Evolutionary conservation across 2,113 vertebrate species (phyloP).

Genomic region (Arizona elegans): DNA sequence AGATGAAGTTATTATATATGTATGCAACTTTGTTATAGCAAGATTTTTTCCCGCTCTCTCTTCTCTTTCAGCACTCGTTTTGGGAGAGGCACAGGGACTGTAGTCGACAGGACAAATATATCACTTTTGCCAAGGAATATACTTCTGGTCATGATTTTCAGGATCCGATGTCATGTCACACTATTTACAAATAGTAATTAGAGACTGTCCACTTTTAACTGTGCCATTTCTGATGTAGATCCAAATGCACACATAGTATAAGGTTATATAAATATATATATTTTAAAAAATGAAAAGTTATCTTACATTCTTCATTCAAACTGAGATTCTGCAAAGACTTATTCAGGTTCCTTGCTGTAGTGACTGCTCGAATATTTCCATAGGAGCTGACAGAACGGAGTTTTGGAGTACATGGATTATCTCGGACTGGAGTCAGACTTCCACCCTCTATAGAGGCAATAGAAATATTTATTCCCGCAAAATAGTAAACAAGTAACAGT

Average conservation of each 20-base stretch:
- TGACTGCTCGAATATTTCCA: constrained; percentile 93
- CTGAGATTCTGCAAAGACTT: constrained; percentile 98
- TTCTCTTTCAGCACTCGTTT: neutral
- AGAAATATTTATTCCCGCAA: rapidly evolving
- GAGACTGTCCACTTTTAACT: neutral
- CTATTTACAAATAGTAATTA: neutral
- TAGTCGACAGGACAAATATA: neutral
- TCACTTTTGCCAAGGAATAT: neutral
- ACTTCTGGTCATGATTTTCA: neutral
- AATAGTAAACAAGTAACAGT: rapidly evolving
- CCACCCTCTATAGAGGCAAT: constrained; percentile 76
- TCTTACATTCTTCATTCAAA: constrained; percentile 89
- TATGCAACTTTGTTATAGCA: neutral
- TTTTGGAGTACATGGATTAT: constrained; percentile 86
- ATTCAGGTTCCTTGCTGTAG: constrained; percentile 88
- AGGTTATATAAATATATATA: neutral
- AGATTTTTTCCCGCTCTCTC: neutral
- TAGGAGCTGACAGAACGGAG: constrained; percentile 96
- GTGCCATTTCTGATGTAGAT: neutral
- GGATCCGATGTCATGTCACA: neutral
- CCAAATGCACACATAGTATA: neutral
- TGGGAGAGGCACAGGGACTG: neutral
- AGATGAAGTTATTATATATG: neutral
- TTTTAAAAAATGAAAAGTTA: neutral
- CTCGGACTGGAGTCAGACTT: constrained; percentile 87